These are phyloP conservation scores for Spialia ferax DNA, from an alignment of 2,888 invertebrate genomes.

Conservation along the genomic window DNA sequence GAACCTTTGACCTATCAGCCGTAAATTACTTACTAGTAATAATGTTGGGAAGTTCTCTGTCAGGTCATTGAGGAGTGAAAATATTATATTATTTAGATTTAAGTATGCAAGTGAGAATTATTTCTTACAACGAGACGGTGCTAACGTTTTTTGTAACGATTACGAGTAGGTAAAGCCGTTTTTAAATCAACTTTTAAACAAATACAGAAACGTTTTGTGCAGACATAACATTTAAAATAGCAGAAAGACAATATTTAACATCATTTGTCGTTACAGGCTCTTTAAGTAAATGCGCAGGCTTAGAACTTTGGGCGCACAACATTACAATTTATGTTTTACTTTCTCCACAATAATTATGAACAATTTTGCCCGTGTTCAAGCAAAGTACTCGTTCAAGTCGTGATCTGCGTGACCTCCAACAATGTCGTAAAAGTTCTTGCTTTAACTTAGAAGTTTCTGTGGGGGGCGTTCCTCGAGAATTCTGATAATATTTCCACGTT, in stretches of 20 bases:
- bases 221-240: no score
- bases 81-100: background rate
- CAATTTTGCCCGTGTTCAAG: background rate
- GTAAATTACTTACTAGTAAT: constrained; percentile 20
- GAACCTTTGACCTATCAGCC: constrained; percentile 36
- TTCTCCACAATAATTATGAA: constrained; percentile 17
- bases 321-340: constrained; percentile 21
- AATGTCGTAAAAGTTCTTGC: constrained; percentile 32
- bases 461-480: constrained; percentile 51
- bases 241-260: background rate
- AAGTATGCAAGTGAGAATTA: background rate
- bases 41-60: background rate
- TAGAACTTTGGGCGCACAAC: constrained; percentile 8
- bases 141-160: no score
- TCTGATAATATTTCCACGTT: constrained; percentile 61
- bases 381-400: constrained; percentile 19
- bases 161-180: no score
- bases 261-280: background rate
- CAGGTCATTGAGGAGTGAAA: background rate
- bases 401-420: constrained; percentile 32
- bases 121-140: background rate
- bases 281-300: constrained; percentile 3
- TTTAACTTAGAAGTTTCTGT: constrained; percentile 49
- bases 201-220: no score
- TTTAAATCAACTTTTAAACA: no score